Evolutionary conservation across 2,888 invertebrate genomes (phyloP), one percentile per base, ranked within the genome.

Genomic region (Cantharis lateralis): DNA sequence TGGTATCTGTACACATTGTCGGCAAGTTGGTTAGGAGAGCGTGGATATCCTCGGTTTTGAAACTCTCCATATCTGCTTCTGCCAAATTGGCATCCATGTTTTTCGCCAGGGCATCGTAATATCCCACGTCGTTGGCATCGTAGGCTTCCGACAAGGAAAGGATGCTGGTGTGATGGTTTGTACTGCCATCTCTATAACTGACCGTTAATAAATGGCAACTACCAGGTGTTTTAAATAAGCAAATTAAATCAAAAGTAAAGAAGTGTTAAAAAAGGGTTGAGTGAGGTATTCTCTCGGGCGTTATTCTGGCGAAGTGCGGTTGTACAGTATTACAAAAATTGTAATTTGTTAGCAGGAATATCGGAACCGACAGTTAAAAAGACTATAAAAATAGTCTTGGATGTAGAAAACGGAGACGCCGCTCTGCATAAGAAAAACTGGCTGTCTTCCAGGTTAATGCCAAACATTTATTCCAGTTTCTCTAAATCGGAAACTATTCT

Each of bases 61-160:
- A 97, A 88, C 96, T 95, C 88, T 97, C 97, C 95, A 97, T 97
- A 89, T 97, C 97, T 75, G 96, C 96, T 89, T 97, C 96, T 63
- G 97, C 97, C 84, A 97, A 91, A 88, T 97, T 97, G 79, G 96
- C 96, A 89, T 97, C 97, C 89, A 97, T 91, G 88, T 96, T 96
- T 87, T 95, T 92, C 62, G 96, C 93, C 85, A 96, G 90, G 86
- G 95, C 95, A 88, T 96, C 96, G 88, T 96, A 96, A 85, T 95
- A 94, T 75, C 90, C 90, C 80, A 91, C 84, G 81, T 91, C 90
- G 63, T 85, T 85, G 0, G 93, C 93, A 86, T 94, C 94, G 87
- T 95, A 95, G 3, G 95, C 94, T 83, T 94, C 94, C 75, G 95
- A 95, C 83, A 95, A 91, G 72, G 95, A 95, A 80, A 96, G 90